These are phyloP conservation scores for Teinopalpus imperialis DNA, from an alignment of 2,888 invertebrate genomes.

Conservation along the genomic window DNA sequence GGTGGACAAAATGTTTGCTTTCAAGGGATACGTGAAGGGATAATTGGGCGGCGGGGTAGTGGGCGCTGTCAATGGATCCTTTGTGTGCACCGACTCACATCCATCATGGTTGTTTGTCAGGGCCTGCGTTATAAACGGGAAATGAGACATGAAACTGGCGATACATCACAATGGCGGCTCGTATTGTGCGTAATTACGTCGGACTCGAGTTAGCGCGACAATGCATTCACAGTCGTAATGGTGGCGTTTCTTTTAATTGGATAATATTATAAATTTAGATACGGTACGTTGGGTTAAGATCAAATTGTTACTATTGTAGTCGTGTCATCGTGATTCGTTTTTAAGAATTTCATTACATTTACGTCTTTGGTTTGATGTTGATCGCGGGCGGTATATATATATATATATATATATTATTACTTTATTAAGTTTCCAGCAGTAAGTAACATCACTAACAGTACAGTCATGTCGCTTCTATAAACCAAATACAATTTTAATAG, in stretches of 20 bases:
- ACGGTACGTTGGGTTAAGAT: constrained; percentile 2
- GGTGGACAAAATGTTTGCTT: constrained; percentile 53
- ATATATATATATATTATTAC: too few species aligned
- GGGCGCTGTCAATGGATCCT: constrained; percentile 57
- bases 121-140: constrained; percentile 56
- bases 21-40: constrained; percentile 43
- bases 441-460: too few species aligned
- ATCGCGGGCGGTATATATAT: too few species aligned
- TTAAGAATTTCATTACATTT: too few species aligned
- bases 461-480: too few species aligned
- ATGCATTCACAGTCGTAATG: constrained; percentile 45
- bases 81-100: constrained; percentile 65
- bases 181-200: constrained; percentile 64
- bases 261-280: constrained; percentile 18
- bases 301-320: not conserved
- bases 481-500: too few species aligned
- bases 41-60: constrained; percentile 58
- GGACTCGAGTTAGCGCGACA: constrained; percentile 52
- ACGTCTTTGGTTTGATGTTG: too few species aligned
- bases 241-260: constrained; percentile 19
- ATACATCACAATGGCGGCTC: constrained; percentile 56
- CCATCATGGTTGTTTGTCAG: constrained; percentile 67
- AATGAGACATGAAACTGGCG: constrained; percentile 67
- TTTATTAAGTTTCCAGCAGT: too few species aligned
- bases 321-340: too few species aligned